A percentile compares a stretch with the other conserved stretches of the same genome.
Evolutionary conservation across 2,797 vertebrate species (phyloP).

Genomic region (Sebastes melanostomus): DNA sequence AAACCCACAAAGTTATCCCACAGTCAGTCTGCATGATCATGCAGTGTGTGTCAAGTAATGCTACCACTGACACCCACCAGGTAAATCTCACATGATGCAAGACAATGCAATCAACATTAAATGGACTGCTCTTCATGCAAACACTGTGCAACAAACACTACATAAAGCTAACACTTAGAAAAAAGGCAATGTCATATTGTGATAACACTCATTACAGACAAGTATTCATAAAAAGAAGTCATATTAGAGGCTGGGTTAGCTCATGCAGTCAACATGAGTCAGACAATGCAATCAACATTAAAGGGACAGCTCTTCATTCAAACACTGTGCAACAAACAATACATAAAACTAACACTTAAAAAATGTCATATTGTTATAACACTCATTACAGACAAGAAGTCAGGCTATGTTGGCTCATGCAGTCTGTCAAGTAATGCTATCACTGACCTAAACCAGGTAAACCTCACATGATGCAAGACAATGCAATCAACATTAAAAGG

Average conservation of each 20-base stretch:
- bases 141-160: not conserved
- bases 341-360: not conserved
- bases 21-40: not conserved
- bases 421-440: slow-evolving; percentile 26
- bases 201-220: no score
- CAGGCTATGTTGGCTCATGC: slow-evolving; percentile 25
- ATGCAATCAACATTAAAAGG: slow-evolving; percentile 1
- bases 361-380: not conserved
- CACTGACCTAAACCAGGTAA: slow-evolving; percentile 33
- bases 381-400: not conserved
- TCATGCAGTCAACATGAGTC: slow-evolving; percentile 53
- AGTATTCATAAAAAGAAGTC: not conserved
- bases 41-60: slow-evolving; percentile 22
- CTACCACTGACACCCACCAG: slow-evolving; percentile 25
- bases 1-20: not conserved
- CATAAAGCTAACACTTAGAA: not conserved
- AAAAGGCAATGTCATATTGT: not conserved
- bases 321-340: not conserved
- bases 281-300: slow-evolving; percentile 24
- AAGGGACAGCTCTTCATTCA: accelerated
- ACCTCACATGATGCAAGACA: slow-evolving; percentile 60
- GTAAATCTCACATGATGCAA: slow-evolving; percentile 60
- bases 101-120: slow-evolving; percentile 15
- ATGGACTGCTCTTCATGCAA: not conserved
- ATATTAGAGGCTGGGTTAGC: slow-evolving; percentile 21